phyloP scores from a whole-genome alignment of 2,113 vertebrate genomes.

The Grammomys surdaster region DNA sequence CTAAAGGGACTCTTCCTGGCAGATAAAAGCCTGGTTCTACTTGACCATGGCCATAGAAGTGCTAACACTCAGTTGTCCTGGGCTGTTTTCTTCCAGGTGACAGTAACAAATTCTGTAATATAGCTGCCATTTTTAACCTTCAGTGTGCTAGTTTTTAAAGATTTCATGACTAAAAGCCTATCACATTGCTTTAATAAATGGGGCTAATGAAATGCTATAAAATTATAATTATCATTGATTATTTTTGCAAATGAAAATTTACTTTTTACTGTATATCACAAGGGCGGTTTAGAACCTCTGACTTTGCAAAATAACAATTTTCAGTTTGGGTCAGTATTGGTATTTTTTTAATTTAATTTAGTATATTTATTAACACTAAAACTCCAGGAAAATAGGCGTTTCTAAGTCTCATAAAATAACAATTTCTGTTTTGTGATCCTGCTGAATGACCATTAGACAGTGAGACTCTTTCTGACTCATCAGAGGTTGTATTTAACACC shows the following conservation, averaged over 20 bases:
- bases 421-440: conserved; percentile 15
- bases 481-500: neutral
- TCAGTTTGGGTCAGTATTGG: neutral
- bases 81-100: neutral
- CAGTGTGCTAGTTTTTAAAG: neutral
- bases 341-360: neutral
- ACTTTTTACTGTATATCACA: neutral
- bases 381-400: neutral
- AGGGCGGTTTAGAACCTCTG: neutral
- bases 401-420: neutral
- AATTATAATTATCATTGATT: neutral
- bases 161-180: neutral
- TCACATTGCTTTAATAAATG: neutral
- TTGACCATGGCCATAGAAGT: neutral
- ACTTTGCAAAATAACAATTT: neutral
- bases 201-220: neutral
- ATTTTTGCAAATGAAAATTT: conserved; percentile 25
- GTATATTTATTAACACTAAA: neutral
- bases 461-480: neutral
- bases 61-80: neutral
- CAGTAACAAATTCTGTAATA: neutral
- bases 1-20: neutral
- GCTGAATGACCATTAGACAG: neutral
- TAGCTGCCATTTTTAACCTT: neutral
- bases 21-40: neutral